Percentiles rank a stretch among this genome's conserved stretches.
Conservation (phyloP, 2,888 invertebrate species). For the Metellina segmentata region DNA sequence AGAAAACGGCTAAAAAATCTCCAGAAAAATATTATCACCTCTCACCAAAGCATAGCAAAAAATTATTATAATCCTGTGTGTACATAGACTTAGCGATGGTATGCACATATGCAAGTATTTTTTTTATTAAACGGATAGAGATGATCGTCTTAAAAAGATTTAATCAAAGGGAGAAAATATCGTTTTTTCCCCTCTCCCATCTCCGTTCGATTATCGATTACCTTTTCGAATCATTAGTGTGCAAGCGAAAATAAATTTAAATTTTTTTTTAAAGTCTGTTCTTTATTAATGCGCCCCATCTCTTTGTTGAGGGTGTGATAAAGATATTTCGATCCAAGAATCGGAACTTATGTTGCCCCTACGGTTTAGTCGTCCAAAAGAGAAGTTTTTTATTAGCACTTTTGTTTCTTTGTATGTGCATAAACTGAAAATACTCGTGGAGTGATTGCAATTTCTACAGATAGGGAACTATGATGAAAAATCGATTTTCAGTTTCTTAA, state of each 20-base stretch:
- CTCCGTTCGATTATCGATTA: conserved; percentile 59
- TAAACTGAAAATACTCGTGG: not conserved
- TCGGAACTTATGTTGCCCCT: conserved; percentile 26
- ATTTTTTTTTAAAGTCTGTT: conserved; percentile 20
- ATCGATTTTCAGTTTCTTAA: not conserved
- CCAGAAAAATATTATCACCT: conserved; percentile 42
- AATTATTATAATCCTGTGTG: conserved; percentile 51
- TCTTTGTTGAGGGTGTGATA: conserved; percentile 30
- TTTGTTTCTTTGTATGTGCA: not conserved
- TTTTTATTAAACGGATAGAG: conserved; percentile 47
- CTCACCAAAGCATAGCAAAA: conserved; percentile 16
- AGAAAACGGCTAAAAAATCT: conserved; percentile 44
- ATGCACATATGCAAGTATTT: conserved; percentile 8
- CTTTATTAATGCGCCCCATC: conserved; percentile 58
- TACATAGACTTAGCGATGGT: conserved; percentile 12
- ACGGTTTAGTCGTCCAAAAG: not conserved
- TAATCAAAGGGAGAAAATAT: conserved; percentile 54
- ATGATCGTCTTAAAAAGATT: conserved; percentile 65
- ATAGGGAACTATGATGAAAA: not conserved
- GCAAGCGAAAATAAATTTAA: conserved; percentile 62
- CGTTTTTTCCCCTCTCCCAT: conserved; percentile 17
- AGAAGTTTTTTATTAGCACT: not conserved
- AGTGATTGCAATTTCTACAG: not conserved
- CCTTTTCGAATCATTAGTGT: conserved; percentile 61
- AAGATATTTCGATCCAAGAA: conserved; percentile 57